Base-by-base conservation (phyloP, 2,888 invertebrate genomes). In the Sericinus montela region DNA sequence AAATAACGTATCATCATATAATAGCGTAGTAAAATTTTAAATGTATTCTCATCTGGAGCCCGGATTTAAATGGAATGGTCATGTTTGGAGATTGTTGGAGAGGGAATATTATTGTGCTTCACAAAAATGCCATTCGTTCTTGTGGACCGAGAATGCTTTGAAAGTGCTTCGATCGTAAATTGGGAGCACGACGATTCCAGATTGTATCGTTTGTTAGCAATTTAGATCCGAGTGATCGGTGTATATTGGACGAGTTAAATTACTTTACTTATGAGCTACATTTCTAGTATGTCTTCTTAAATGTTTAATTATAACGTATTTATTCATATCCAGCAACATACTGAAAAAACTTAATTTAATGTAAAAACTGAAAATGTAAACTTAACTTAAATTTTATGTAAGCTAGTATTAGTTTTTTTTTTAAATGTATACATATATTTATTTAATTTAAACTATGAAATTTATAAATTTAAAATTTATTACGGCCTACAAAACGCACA, bases 31-130 rank as follows among this genome's bases (percentile, higher is more conserved):
- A 80, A 79, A 80, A 76, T 64, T 62, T 75, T 72, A 66, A 80
- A 75, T 69, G 72, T 76, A 77, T 75, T 70, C 69, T 69, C 55
- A 67, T 60, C 63, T 64, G 63, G 67, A 67, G 63, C 59, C 63
- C 60, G 70, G 71, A 67, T 75, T 76, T 70, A 74, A 81, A 80
- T 75, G 79, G 75, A 79, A 82, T 81, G 80, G 68, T 75, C 75
- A 75, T 83, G 81, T 85, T 83, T 81, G 70, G 75, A 72, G 76
- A 80, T 74, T 74, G 67, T 74, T 75, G n/a, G n/a, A n/a, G n/a
- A n/a, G n/a, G n/a, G n/a, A 76, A 75, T 75, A 79, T 78, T 77
- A 81, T 75, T 72, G 75, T 71, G 69, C 63, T 65, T 67, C 67
- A 72, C 68, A 68, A 78, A 76, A 81, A 86, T 84, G 73, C 80